Conservation (phyloP, 2,113 vertebrate species). For the Clinocottus analis region DNA sequence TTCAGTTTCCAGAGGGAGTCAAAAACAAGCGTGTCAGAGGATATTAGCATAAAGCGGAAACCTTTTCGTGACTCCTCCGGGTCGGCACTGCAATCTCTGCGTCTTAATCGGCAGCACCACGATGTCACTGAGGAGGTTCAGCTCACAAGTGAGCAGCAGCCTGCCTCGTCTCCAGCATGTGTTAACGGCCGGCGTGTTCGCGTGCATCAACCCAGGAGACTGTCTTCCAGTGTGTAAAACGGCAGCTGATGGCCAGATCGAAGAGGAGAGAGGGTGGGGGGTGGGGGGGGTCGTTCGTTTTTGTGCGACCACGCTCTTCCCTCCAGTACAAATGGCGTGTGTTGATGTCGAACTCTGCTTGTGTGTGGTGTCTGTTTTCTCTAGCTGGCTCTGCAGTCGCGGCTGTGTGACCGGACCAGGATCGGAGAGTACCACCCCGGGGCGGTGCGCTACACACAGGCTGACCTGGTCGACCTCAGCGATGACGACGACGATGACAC, state of each 20-base stretch:
- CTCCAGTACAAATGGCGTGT: constrained; percentile 1
- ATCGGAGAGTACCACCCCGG: constrained; percentile 84
- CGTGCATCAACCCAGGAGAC: background rate
- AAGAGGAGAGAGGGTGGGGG: background rate
- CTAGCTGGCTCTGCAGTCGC: constrained; percentile 86
- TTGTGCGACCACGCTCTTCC: background rate
- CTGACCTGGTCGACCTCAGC: constrained; percentile 74
- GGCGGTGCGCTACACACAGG: constrained; percentile 75
- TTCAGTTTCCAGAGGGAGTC: background rate
- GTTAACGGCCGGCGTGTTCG: background rate
- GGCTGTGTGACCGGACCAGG: constrained; percentile 81
- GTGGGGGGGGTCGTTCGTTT: background rate
- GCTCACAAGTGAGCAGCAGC: background rate
- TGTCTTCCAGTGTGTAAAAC: background rate
- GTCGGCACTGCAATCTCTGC: background rate
- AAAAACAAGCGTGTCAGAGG: constrained; percentile 2
- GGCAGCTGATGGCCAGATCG: background rate
- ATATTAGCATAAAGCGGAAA: background rate
- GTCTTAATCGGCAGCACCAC: background rate
- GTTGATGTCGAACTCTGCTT: constrained; percentile 32
- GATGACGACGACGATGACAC: constrained; percentile 83
- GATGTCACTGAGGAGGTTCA: background rate
- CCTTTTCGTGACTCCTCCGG: background rate
- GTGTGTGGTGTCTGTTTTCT: constrained; percentile 36
- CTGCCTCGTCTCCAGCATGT: background rate